Evolutionary conservation across 2,797 vertebrate species (phyloP), one percentile per base, ranked within the genome.

Genomic region (Halcyon chelicuti): DNA sequence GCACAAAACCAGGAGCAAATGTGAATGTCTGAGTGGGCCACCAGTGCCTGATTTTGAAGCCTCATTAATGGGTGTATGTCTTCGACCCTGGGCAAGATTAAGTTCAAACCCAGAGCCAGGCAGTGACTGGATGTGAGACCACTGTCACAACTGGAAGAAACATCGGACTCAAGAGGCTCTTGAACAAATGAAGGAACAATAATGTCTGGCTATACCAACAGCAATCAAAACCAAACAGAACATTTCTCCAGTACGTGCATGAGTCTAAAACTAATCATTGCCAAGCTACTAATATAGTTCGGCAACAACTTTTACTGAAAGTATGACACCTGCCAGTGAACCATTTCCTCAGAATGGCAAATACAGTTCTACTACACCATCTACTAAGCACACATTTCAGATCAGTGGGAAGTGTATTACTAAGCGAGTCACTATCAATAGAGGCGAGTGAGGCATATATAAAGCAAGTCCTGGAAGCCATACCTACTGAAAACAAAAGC

Each of bases 401-500:
- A 52, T 17, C 18, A 67, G 28, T 35, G 6, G 25, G n/a, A 25
- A 42, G 57, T 1, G 9, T 2, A 16, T 13, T 4, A 47, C 46
- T 61, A n/a, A 75, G 72, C 39, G 37, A 62, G 19, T 10, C 39
- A 37, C 35, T 61, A 35, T 1, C 4, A 3, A 14, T 1, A 73
- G 22, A 47, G 23, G 23, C 1, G 11, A 61, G 37, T 0, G 7
- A 84, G 54, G 52, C 54, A 46, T 4, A 51, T 0, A n/a, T 0
- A 10, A 37, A 54, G 51, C 58, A 37, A 84, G 39, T 25, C 61
- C 46, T 28, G 39, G 44, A 46, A 62, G 2, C 17, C 22, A 1
- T 0, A 28, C 6, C 29, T 29, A 9, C 70, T 10, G 23, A 35
- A 47, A 88, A 42, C 21, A 9, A 28, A 37, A 12, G 7, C 4